Evolutionary conservation across 2,888 invertebrate species (phyloP).

Genomic region (Rhagonycha fulva): DNA sequence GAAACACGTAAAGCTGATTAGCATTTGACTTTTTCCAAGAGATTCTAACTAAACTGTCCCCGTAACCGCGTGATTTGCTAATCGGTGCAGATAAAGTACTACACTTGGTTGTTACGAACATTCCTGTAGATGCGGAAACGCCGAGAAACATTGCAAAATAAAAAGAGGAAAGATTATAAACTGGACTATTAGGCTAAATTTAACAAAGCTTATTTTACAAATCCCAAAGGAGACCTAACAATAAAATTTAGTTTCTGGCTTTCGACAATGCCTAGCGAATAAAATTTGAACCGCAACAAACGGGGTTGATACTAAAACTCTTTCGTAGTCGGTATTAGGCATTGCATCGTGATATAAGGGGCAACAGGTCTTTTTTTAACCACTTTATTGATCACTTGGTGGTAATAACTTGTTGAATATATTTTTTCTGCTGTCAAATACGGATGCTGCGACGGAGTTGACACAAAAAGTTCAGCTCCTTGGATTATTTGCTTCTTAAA

Average conservation of each 20-base stretch:
- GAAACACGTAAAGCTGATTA: too few species aligned
- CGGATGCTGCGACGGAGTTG: neutral
- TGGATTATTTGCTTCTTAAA: neutral
- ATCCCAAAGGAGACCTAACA: too few species aligned
- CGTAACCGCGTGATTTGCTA: neutral
- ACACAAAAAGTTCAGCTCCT: neutral
- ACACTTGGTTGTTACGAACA: too few species aligned
- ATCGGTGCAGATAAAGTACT: too few species aligned
- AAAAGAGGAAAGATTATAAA: too few species aligned
- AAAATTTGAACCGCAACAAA: too few species aligned
- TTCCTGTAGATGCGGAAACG: too few species aligned
- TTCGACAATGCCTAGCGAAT: too few species aligned
- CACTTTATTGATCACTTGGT: neutral
- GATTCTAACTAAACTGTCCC: neutral
- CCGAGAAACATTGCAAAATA: too few species aligned
- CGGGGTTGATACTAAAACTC: neutral
- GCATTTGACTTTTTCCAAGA: neutral
- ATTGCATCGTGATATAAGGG: neutral
- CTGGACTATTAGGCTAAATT: too few species aligned
- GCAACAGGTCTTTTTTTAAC: neutral
- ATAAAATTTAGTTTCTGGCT: too few species aligned
- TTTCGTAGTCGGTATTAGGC: neutral
- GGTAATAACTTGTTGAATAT: neutral
- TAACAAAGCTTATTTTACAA: too few species aligned
- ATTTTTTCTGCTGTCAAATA: neutral